phyloP scores from a whole-genome alignment of 2,888 invertebrate species.

The Thumatha senex region DNA sequence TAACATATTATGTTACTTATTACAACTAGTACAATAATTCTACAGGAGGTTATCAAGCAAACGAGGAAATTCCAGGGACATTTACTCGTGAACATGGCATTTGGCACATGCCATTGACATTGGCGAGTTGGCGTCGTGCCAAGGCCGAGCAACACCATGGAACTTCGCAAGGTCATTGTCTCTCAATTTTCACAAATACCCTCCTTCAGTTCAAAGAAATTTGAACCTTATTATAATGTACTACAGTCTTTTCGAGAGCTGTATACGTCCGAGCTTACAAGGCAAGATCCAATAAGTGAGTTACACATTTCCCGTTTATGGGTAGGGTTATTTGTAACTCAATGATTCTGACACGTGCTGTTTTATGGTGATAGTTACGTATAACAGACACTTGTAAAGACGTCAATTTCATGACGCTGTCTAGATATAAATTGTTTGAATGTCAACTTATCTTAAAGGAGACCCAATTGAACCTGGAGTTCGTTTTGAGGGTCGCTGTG shows the following conservation, averaged over 20 bases:
- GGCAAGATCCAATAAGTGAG: slow-evolving; percentile 39
- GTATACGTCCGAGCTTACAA: slow-evolving; percentile 19
- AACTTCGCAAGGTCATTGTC: slow-evolving; percentile 49
- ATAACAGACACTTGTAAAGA: background rate
- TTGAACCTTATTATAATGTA: slow-evolving; percentile 4
- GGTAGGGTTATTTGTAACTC: slow-evolving; percentile 27
- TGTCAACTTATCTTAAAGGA: too few relatives aligned
- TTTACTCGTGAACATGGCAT: slow-evolving; percentile 43
- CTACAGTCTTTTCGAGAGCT: background rate
- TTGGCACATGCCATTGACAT: slow-evolving; percentile 69
- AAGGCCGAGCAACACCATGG: slow-evolving; percentile 52
- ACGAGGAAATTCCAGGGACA: slow-evolving; percentile 7
- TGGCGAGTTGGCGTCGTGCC: slow-evolving; percentile 59
- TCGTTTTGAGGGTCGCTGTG: too few relatives aligned
- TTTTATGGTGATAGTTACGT: slow-evolving; percentile 1
- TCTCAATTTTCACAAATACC: slow-evolving; percentile 12
- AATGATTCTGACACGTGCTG: slow-evolving; percentile 18
- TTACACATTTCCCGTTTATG: slow-evolving; percentile 42
- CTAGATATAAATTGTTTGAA: background rate
- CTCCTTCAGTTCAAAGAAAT: slow-evolving; percentile 11
- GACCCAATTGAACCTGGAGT: too few relatives aligned
- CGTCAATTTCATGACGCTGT: background rate
- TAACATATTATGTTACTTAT: background rate
- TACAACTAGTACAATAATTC: slow-evolving; percentile 2
- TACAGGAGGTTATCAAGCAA: background rate